Percentiles rank a stretch among this genome's conserved stretches.
Evolutionary conservation across 2,797 vertebrate genomes (phyloP).

Genomic region (Helostoma temminkii): DNA sequence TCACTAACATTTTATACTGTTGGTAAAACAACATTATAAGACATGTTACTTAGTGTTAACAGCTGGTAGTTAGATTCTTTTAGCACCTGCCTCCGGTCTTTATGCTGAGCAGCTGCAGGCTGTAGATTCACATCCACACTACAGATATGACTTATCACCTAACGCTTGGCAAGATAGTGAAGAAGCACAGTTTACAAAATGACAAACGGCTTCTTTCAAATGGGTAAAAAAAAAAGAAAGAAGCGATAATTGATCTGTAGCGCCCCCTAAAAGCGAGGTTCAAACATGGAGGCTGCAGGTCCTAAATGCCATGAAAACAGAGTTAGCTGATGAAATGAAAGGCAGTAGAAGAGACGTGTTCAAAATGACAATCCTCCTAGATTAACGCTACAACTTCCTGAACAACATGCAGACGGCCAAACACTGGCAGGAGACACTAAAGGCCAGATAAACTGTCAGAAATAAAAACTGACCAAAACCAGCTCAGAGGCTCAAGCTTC

Average conservation of each 20-base stretch:
- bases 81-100: not conserved
- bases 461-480: slow-evolving; percentile 27
- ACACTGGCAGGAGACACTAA: slow-evolving; percentile 49
- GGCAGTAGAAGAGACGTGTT: slow-evolving; percentile 32
- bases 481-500: slow-evolving; percentile 28
- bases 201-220: not conserved
- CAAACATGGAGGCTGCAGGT: slow-evolving; percentile 6
- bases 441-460: slow-evolving; percentile 54
- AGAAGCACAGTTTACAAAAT: not conserved
- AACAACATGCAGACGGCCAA: slow-evolving; percentile 56
- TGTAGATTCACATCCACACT: not conserved
- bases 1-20: no score
- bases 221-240: no score
- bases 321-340: slow-evolving; percentile 42
- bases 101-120: slow-evolving; percentile 2
- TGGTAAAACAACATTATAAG: not conserved
- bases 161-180: not conserved
- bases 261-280: slow-evolving; percentile 10
- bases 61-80: no score
- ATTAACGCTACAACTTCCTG: slow-evolving; percentile 43
- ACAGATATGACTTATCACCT: not conserved
- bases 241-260: not conserved
- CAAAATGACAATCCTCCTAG: not conserved
- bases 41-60: not conserved
- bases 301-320: slow-evolving; percentile 16